Conservation (phyloP, 2,888 invertebrate species). For the Colletes collaris region DNA sequence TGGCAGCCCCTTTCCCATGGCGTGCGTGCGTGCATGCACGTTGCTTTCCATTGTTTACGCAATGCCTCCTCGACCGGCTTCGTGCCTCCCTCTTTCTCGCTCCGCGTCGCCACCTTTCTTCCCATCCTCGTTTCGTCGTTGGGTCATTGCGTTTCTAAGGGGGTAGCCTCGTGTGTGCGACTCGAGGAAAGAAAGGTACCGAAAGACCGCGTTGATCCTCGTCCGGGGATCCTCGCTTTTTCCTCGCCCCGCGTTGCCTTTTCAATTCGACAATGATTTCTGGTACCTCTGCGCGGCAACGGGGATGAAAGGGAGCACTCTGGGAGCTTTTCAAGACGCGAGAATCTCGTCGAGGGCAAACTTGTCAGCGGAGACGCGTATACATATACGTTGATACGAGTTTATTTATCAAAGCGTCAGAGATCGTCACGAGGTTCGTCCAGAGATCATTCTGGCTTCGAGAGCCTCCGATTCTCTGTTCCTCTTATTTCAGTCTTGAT, state of each 20-base stretch:
- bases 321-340: background rate
- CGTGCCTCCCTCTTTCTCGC: constrained; percentile 38
- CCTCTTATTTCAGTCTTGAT: no score
- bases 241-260: constrained; percentile 6
- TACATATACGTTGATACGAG: no score
- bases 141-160: constrained; percentile 52
- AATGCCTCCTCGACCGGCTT: constrained; percentile 71
- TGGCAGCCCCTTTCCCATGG: constrained; percentile 67
- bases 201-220: constrained; percentile 27
- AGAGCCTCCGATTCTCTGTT: no score
- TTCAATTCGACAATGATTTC: constrained; percentile 11
- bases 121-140: constrained; percentile 19
- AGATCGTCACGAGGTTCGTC: no score
- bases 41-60: constrained; percentile 83
- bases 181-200: constrained; percentile 14
- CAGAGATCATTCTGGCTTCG: no score
- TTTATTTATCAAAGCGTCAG: no score
- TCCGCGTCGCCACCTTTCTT: constrained; percentile 10
- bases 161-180: background rate
- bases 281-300: background rate
- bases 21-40: constrained; percentile 66
- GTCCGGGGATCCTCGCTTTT: constrained; percentile 12
- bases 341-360: no score
- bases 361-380: no score
- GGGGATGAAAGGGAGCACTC: constrained; percentile 3